phyloP scores from a whole-genome alignment of 2,797 vertebrate genomes.

The Muraenolepis orangiensis region DNA sequence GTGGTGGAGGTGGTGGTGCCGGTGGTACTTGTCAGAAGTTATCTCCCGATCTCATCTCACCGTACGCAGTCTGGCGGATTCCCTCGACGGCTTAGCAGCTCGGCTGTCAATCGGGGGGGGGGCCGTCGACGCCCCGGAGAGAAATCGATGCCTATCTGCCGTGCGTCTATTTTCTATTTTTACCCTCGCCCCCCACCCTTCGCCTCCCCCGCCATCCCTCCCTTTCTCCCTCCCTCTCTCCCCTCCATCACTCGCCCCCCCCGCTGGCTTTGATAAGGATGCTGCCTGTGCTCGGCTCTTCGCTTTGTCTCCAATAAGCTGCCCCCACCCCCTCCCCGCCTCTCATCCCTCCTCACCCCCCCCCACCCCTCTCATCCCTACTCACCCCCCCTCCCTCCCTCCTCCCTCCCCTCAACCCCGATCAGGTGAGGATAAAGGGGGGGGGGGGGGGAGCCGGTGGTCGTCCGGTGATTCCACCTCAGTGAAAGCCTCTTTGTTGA shows the following conservation, averaged over 20 bases:
- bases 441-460: neutral
- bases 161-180: conserved; percentile 67
- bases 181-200: conserved; percentile 37
- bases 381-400: conserved; percentile 1
- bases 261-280: conserved; percentile 67
- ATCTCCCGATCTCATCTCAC: conserved; percentile 75
- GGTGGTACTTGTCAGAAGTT: conserved; percentile 72
- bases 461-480: neutral
- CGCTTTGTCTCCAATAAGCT: conserved; percentile 54
- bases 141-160: conserved; percentile 74
- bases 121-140: conserved; percentile 67
- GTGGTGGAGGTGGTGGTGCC: conserved; percentile 60
- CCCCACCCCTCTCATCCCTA: conserved; percentile 20
- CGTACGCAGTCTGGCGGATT: conserved; percentile 71
- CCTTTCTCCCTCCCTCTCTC: neutral
- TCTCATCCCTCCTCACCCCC: neutral
- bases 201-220: neutral
- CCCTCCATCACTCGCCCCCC: neutral
- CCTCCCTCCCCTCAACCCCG: neutral
- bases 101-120: conserved; percentile 72
- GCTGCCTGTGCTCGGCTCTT: conserved; percentile 54
- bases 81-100: conserved; percentile 70
- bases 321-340: neutral
- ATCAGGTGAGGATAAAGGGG: neutral
- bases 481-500: neutral